Evolutionary conservation across 2,113 vertebrate species (phyloP).

Genomic region (Corythoichthys haematopterus): DNA sequence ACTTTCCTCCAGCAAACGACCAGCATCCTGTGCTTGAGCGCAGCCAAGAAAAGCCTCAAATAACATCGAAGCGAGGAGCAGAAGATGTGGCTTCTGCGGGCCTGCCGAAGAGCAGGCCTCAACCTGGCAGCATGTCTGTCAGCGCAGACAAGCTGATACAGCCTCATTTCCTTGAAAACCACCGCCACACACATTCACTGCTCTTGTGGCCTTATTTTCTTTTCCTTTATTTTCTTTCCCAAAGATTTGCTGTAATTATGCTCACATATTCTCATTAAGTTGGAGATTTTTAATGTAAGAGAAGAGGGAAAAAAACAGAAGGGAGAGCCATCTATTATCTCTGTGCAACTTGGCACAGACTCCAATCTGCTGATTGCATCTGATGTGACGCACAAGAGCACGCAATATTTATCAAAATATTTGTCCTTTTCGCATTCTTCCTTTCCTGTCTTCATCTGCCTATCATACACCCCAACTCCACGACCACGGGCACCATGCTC

Average conservation of each 20-base stretch:
- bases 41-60: slow-evolving; percentile 66
- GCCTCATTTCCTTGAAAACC: slow-evolving; percentile 57
- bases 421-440: slow-evolving; percentile 41
- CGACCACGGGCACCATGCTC: not conserved
- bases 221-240: slow-evolving; percentile 3
- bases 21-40: slow-evolving; percentile 57
- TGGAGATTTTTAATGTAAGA: slow-evolving; percentile 16
- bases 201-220: not conserved
- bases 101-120: slow-evolving; percentile 57
- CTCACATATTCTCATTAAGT: not conserved
- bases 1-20: slow-evolving; percentile 65
- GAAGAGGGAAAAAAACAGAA: slow-evolving; percentile 3
- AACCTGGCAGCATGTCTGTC: slow-evolving; percentile 62
- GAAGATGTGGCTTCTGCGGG: slow-evolving; percentile 59
- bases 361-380: slow-evolving; percentile 58
- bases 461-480: not conserved
- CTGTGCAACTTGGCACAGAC: slow-evolving; percentile 38
- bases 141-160: slow-evolving; percentile 59
- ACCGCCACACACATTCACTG: slow-evolving; percentile 39
- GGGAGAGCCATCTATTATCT: slow-evolving; percentile 24
- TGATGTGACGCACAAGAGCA: slow-evolving; percentile 36
- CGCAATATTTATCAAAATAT: slow-evolving; percentile 50
- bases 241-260: slow-evolving; percentile 11
- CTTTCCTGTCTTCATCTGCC: slow-evolving; percentile 7
- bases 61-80: slow-evolving; percentile 49